Evolutionary conservation across 2,113 vertebrate genomes (phyloP), one percentile per base, ranked within the genome.

Genomic region (Paramormyrops kingsleyae): DNA sequence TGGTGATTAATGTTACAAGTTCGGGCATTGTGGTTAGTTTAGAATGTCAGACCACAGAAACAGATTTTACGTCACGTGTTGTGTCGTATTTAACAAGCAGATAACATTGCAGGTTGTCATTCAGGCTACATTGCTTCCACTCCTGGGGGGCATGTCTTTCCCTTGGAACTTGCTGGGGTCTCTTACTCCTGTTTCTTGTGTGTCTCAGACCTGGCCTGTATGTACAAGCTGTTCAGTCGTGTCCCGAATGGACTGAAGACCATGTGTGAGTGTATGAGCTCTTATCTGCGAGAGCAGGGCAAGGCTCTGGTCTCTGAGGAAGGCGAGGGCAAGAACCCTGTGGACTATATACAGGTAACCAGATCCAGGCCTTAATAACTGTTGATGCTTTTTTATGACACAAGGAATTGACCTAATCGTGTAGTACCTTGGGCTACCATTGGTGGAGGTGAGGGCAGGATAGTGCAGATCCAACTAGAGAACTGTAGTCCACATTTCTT

Each of bases 221-320:
- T 99, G 98, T 99, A 99, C 96, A 99, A 99, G 94, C 94, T 99
- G 83, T 99, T 99, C 91, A 98, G 97, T 92, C 97, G 98, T 89
- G 99, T 99, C 93, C 98, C 98, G 93, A 98, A 99, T 90, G 99
- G 98, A 92, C 95, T 99, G 93, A 99, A 99, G 96, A 99, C 98
- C 0, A 99, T 99, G 99, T 99, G 99, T n/a, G 99, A 99, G 93
- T 99, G 97, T 94, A 99, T 99, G 98, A 99, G 98, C 93, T 96
- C 96, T 0, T 99, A 99, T 93, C 93, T 99, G 93, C 97, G 98
- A 90, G 98, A 99, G 90, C 98, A 99, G 94, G 99, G 99, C 90
- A 99, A 99, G 96, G 98, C 98, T 39, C 95, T 99, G 89, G 98
- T 99, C 93, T 99, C 98, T 84, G 98, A 99, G 93, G 98, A 99